Evolutionary conservation across 23 tunicate species (phyloP), one percentile per base, ranked within the genome.

Genomic region (Halocynthia roretzi): DNA sequence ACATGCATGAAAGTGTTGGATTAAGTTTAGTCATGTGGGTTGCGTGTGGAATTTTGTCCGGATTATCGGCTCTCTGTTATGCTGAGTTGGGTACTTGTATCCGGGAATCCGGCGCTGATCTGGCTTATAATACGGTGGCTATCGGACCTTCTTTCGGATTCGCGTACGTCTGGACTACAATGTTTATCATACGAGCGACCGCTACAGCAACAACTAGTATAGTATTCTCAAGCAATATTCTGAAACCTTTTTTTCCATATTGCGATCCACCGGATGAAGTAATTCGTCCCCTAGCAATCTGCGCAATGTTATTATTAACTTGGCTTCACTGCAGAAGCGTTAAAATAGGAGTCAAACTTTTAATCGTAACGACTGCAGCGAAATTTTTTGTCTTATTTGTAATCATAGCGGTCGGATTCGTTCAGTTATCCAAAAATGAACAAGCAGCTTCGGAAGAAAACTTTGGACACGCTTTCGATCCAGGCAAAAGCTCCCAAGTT

Each of bases 1-100:
- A 51, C 20, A 22, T 71, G 53, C 76, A 53, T 18, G 83, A 76
- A 15, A 80, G 76, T 52, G 76, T 80, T 23, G 83, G 83, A 7
- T 22, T 80, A 18, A 80, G 76, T 69, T 51, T 80, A 19, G 61
- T 69, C 51, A 53, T 80, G 53, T 80, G 83, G 83, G 76, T 61
- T n/a, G 74, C 53, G 7, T 80, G 83, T 69, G 83, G 83, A 11
- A 22, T 80, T 8, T 9, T 80, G 8, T 66, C 61, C 11, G 11
- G 70, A 21, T 31, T 80, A 7, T 64, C 83, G 6, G 83, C 83
- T 11, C 76, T 80, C 8, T 69, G 66, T 53, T 70, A 66, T 8
- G 20, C 53, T 56, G 83, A 80, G 44, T 76, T 80, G 8, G 83
- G 83, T 6, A 51, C 58, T 10, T 19, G 51, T 17, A 66, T 69